Conservation (phyloP, 2,888 invertebrate genomes). For the Petrolisthes manimaculis region DNA sequence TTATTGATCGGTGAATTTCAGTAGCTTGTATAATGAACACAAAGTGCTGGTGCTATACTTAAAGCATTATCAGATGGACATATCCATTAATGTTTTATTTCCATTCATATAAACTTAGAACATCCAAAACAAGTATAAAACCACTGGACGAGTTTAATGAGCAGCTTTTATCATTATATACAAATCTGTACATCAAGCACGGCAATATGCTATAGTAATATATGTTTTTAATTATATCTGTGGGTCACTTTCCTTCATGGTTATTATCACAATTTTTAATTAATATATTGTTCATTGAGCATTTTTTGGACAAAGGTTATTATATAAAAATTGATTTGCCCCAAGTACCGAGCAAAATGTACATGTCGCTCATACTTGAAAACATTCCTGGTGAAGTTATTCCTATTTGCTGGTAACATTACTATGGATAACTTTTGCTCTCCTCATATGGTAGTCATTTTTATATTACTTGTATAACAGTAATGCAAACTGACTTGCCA, state of each 20-base stretch:
- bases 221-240: not conserved
- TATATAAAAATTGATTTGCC: not conserved
- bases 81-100: not conserved
- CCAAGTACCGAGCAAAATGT: not conserved
- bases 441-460: not conserved
- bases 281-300: conserved; percentile 28
- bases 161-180: conserved; percentile 43
- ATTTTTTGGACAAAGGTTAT: conserved; percentile 8
- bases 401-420: not conserved
- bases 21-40: conserved; percentile 7
- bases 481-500: not conserved
- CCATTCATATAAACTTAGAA: conserved; percentile 13
- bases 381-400: not conserved
- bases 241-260: conserved; percentile 8
- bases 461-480: conserved; percentile 5
- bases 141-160: conserved; percentile 50
- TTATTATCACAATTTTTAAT: conserved; percentile 5
- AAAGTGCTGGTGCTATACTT: conserved; percentile 6
- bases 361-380: not conserved
- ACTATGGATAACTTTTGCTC: not conserved
- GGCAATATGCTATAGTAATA: not conserved
- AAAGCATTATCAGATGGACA: conserved; percentile 4
- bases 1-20: conserved; percentile 17
- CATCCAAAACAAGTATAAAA: conserved; percentile 48
- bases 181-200: conserved; percentile 23